These are phyloP conservation scores for Enteromius paludinosus DNA, from an alignment of 2,797 vertebrate species.

Conservation along the genomic window DNA sequence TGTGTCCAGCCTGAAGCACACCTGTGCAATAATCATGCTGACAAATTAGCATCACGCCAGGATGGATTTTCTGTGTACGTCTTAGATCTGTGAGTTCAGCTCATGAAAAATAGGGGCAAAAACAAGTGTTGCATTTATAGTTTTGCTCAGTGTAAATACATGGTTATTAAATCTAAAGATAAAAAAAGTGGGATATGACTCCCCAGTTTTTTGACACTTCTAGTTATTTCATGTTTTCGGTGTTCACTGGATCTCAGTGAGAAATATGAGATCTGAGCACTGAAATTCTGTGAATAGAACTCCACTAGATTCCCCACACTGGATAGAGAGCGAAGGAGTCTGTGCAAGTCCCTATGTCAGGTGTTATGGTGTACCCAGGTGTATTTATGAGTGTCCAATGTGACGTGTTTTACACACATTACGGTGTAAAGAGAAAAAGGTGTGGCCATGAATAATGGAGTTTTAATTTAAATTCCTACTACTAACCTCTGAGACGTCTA, in stretches of 20 bases:
- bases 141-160: neutral
- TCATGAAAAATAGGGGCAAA: no score
- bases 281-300: neutral
- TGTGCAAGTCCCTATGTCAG: neutral
- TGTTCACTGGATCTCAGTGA: neutral
- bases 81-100: no score
- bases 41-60: no score
- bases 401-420: conserved; percentile 51
- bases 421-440: conserved; percentile 20
- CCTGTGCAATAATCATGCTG: no score
- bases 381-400: conserved; percentile 44
- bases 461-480: conserved; percentile 77
- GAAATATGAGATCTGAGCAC: neutral
- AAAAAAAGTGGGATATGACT: neutral
- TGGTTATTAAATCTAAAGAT: neutral
- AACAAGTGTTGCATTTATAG: no score
- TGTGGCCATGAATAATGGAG: conserved; percentile 75
- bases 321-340: neutral
- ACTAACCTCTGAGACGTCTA: conserved; percentile 69
- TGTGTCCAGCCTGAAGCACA: no score
- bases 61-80: no score
- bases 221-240: neutral
- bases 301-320: neutral
- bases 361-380: conserved; percentile 19
- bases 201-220: neutral